Evolutionary conservation across 2,888 invertebrate genomes (phyloP).

Genomic region (Onchidella celtica): DNA sequence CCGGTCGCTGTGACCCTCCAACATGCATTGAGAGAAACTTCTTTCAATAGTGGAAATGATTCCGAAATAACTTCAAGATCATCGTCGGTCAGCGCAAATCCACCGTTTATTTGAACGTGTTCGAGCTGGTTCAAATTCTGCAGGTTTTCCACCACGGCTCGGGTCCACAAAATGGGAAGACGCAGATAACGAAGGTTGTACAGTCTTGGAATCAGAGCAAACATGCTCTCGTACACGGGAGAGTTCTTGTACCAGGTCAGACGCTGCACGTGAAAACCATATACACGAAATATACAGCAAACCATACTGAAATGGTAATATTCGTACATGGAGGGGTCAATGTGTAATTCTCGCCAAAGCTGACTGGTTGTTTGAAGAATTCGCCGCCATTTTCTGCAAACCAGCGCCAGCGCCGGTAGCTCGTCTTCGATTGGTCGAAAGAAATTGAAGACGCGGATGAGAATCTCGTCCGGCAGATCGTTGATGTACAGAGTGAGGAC

Average conservation of each 20-base stretch:
- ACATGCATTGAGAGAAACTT: slow-evolving; percentile 69
- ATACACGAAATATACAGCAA: slow-evolving; percentile 63
- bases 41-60: slow-evolving; percentile 61
- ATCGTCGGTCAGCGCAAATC: slow-evolving; percentile 62
- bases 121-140: slow-evolving; percentile 59
- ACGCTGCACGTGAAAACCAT: slow-evolving; percentile 66
- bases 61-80: slow-evolving; percentile 60
- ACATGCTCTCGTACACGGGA: slow-evolving; percentile 67
- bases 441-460: slow-evolving; percentile 63
- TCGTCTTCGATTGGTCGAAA: slow-evolving; percentile 65
- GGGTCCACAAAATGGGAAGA: slow-evolving; percentile 70
- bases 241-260: slow-evolving; percentile 68
- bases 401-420: slow-evolving; percentile 61
- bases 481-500: slow-evolving; percentile 52
- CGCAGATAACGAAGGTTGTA: slow-evolving; percentile 60
- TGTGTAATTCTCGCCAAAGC: slow-evolving; percentile 63
- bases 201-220: slow-evolving; percentile 62
- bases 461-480: slow-evolving; percentile 65
- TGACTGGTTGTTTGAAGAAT: slow-evolving; percentile 60
- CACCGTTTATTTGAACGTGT: slow-evolving; percentile 68
- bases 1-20: slow-evolving; percentile 66
- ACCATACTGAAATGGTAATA: slow-evolving; percentile 64
- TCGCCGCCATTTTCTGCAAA: slow-evolving; percentile 67
- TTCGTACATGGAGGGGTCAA: slow-evolving; percentile 61
- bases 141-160: slow-evolving; percentile 62